Base-by-base conservation (phyloP, 1,140 invertebrate genomes). In the Oryctes rhinoceros region DNA sequence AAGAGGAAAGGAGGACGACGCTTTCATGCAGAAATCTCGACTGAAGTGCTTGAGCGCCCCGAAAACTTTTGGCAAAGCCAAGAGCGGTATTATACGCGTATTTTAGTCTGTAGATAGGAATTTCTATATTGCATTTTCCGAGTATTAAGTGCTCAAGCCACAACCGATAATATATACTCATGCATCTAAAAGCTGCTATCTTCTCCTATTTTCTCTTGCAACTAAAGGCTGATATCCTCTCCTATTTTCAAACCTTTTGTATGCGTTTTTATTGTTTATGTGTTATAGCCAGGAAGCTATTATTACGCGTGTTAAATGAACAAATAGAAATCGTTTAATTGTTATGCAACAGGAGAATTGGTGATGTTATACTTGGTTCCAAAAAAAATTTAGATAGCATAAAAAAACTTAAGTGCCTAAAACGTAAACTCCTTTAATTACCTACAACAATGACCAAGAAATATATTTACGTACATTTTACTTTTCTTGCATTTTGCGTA, bases 1-100 rank as follows among this genome's bases (percentile, higher is more conserved):
- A 59, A 59, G 2, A 59, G 53, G 53, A 59, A 13, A 18, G 49
- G n/a, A n/a, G 53, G 18, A 18, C 3, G 53, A 59, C 15, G 53
- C 53, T 59, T 59, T 59, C 53, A 59, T 59, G 53, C 18, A 18
- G 53, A 59, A 59, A 59, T 59, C 53, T 59, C 15, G 15, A 59
- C 15, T 59, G 53, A 59, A 59, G 53, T 59, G 53, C 53, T 59
- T 6, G 53, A 59, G 18, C 53, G 53, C n/a, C 18, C 53, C 53
- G n/a, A 59, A 59, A 59, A 59, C 15, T 59, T 59, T 59, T 18
- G 18, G 18, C 53, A 6, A 59, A 59, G 18, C 53, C 15, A 18
- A 59, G 18, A 18, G n/a, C 18, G n/a, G 53, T 59, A 59, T 53
- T 53, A 53, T 59, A 59, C 39, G 39, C 5, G 39, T 10, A 44